Conservation (phyloP, 2,797 vertebrate genomes). For the Acrocephalus scirpaceus region DNA sequence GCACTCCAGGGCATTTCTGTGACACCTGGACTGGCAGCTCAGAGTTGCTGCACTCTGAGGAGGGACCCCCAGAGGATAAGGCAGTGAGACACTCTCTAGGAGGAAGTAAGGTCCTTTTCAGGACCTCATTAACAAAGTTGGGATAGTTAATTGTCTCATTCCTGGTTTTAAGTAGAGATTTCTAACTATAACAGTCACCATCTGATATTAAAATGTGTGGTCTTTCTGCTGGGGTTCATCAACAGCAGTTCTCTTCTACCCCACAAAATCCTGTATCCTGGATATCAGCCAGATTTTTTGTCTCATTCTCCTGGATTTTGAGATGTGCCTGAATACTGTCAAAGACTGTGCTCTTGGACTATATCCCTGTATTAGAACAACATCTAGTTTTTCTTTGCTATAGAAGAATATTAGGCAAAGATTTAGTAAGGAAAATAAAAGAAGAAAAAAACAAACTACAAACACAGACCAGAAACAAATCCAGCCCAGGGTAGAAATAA, state of each 20-base stretch:
- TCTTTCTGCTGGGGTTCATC: not conserved
- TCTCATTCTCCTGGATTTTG: not conserved
- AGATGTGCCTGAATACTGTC: not conserved
- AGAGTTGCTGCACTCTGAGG: not conserved
- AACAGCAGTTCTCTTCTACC: not conserved
- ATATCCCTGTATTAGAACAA: not conserved
- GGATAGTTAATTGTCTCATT: not conserved
- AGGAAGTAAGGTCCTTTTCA: not conserved
- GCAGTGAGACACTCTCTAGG: not conserved
- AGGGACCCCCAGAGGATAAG: not conserved
- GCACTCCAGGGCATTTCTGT: not conserved
- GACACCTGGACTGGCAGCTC: not conserved
- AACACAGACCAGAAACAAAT: not conserved
- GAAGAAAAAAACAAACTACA: not conserved
- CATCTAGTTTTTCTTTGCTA: not conserved
- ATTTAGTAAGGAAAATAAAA: not conserved
- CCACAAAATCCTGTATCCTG: not conserved
- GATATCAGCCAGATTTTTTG: conserved; percentile 8
- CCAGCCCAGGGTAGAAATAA: not conserved
- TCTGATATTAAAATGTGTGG: not conserved
- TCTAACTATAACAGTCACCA: not conserved
- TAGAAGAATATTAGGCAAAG: not conserved
- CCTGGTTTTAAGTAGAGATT: not conserved
- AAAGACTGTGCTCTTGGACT: not conserved
- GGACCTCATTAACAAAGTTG: not conserved